Evolutionary conservation across 2,113 vertebrate genomes (phyloP).

Genomic region (Glareola pratincola): DNA sequence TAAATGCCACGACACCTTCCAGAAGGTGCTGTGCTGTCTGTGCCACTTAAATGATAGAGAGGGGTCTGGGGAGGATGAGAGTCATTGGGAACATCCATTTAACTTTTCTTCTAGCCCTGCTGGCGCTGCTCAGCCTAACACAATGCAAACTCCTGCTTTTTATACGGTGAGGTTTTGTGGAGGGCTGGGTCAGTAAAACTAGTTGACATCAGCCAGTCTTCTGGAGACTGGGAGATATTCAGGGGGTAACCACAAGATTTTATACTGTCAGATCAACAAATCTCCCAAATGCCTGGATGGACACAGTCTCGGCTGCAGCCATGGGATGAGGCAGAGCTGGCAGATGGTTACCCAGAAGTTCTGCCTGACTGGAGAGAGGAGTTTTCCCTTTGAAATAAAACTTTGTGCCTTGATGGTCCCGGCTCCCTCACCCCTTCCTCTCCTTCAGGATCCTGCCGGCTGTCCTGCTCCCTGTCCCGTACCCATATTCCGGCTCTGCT

Average conservation of each 20-base stretch:
- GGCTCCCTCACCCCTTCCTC: neutral
- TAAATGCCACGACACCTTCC: constrained; percentile 2
- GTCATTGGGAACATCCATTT: neutral
- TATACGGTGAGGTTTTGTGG: neutral
- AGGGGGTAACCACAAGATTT: neutral
- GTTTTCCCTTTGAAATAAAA: neutral
- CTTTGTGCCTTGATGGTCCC: neutral
- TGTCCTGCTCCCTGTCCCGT: neutral
- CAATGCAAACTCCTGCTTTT: neutral
- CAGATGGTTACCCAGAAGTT: neutral
- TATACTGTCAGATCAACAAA: neutral
- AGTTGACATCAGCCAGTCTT: neutral
- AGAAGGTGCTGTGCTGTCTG: neutral
- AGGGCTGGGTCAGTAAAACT: neutral
- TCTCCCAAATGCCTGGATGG: neutral
- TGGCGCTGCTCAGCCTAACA: neutral
- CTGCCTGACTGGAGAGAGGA: neutral
- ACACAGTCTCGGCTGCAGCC: neutral
- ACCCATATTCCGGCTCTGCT: accelerated
- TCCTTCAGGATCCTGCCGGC: neutral
- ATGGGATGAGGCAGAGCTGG: neutral
- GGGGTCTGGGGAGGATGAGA: neutral
- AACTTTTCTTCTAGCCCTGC: neutral
- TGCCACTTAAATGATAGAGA: neutral
- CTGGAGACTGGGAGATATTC: neutral